phyloP scores from a whole-genome alignment of 1,140 invertebrate genomes.

The Augochlora pura region DNA sequence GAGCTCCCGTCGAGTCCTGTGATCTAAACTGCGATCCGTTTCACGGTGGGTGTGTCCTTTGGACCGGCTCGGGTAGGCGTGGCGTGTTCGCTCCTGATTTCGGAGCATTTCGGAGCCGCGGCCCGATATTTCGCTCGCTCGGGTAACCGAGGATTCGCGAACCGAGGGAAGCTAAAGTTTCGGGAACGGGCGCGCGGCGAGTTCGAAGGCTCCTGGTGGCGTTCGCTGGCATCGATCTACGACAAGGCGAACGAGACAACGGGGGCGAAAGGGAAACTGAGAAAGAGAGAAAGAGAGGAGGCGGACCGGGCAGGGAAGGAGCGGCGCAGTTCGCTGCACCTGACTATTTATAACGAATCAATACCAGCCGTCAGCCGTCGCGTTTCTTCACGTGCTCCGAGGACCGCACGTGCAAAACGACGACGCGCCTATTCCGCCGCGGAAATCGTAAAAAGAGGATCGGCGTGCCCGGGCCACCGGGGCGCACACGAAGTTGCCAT shows the following conservation, averaged over 20 bases:
- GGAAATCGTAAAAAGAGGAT: slow-evolving; percentile 6
- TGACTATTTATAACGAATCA: slow-evolving; percentile 68
- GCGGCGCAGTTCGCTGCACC: slow-evolving; percentile 45
- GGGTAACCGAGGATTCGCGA: no score
- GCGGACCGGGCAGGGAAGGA: slow-evolving; percentile 7
- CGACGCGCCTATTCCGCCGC: not conserved
- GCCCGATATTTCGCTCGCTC: no score
- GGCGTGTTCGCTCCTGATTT: no score
- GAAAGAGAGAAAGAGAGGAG: not conserved
- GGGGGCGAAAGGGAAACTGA: not conserved
- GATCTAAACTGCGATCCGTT: no score
- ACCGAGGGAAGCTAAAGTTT: no score
- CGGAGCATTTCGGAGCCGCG: no score
- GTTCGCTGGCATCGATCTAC: not conserved
- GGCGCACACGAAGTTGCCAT: not conserved
- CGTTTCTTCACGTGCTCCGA: slow-evolving; percentile 49
- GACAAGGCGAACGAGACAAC: not conserved
- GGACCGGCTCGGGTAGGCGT: no score
- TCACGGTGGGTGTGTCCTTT: no score
- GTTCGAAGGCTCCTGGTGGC: not conserved
- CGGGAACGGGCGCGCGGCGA: no score
- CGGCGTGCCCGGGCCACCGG: not conserved
- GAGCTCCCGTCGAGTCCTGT: no score
- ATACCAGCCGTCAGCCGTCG: slow-evolving; percentile 52
- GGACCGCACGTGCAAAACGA: slow-evolving; percentile 39